Evolutionary conservation across 2,113 vertebrate genomes (phyloP).

Genomic region (Rhizomys pruinosus): DNA sequence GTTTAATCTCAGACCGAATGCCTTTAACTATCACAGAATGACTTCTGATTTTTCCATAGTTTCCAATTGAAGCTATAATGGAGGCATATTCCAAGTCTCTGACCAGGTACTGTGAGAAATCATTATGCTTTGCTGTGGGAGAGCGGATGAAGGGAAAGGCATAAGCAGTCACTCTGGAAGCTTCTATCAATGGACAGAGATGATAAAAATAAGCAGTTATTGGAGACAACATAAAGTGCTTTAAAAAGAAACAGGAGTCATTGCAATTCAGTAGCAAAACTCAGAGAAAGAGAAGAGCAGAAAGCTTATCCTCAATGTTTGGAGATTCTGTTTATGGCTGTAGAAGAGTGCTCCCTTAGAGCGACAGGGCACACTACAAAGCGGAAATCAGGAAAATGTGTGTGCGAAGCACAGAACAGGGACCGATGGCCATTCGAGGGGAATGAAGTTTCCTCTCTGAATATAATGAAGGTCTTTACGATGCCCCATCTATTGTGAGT

Average conservation of each 20-base stretch:
- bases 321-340: constrained; percentile 55
- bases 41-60: constrained; percentile 69
- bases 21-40: constrained; percentile 76
- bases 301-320: constrained; percentile 52
- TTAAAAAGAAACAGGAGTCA: constrained; percentile 68
- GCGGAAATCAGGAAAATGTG: neutral
- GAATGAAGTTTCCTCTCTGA: constrained; percentile 6
- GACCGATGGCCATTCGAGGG: constrained; percentile 38
- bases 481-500: neutral
- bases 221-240: constrained; percentile 53
- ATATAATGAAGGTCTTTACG: neutral
- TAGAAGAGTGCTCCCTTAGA: constrained; percentile 32
- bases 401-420: neutral
- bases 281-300: constrained; percentile 40
- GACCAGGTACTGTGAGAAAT: constrained; percentile 71
- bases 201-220: constrained; percentile 67
- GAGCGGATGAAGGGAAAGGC: neutral
- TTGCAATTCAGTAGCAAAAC: constrained; percentile 65
- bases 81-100: constrained; percentile 73
- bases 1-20: constrained; percentile 79
- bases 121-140: constrained; percentile 52
- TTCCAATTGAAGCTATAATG: constrained; percentile 75
- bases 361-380: neutral
- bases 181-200: constrained; percentile 61
- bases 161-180: constrained; percentile 30